Evolutionary conservation across 2,888 invertebrate genomes (phyloP), one percentile per base, ranked within the genome.

Genomic region (Hipparchia sbordonii): DNA sequence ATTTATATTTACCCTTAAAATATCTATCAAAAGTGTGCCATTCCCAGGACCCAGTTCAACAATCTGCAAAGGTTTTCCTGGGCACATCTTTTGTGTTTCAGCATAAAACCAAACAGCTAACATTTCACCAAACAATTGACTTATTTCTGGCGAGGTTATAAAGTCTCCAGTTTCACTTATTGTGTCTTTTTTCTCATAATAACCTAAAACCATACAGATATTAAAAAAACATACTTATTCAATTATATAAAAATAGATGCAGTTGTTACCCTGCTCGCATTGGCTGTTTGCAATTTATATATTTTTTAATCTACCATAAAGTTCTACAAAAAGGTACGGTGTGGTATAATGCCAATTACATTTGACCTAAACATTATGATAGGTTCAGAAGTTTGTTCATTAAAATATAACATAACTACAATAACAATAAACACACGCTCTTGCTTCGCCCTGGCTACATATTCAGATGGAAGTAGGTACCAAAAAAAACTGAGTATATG

Each of bases 41-140:
- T 98, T 95, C 1, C 99, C 99, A 4, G 99, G 99, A 0, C 99
- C 99, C 48, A 99, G 92, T 90, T 99, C 99, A 2, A 99, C 96
- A 67, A 99, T 93, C 85, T 99, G 98, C 73, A 99, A 93, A 0
- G 97, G 96, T 79, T 95, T 95, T 0, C 97, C 97, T 7, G 94
- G 89, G 1, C 97, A 96, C 82, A 98, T 94, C 88, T 97, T 97
- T 67, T 95, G 95, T 95, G 97, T 98, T 86, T 99, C 98, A 79
- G 96, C 96, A 68, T 97, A 92, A 80, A 98, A 95, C 99, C 99
- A 99, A 75, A 99, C 90, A 0, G 96, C 98, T 60, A 99, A 86
- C 88, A 99, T 96, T 95, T 99, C 99, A 71, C 99, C 99, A 94
- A 99, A 99, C 82, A 99, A 95, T 89, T 99, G 99, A 78, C 96